Evolutionary conservation across 2,113 vertebrate genomes (phyloP).

Genomic region (Ranitomeya imitator): DNA sequence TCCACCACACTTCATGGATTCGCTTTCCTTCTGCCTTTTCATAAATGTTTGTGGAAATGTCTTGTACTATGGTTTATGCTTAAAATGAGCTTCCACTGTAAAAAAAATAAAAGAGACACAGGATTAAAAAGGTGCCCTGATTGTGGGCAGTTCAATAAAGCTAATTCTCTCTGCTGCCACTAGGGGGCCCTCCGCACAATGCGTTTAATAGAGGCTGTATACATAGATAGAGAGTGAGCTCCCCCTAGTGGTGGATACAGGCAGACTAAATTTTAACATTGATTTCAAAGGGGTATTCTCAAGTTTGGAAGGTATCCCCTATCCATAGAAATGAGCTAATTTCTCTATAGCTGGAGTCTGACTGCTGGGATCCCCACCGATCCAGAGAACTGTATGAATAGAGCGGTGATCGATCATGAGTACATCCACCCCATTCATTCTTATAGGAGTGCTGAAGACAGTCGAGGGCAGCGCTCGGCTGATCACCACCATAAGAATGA

Average conservation of each 20-base stretch:
- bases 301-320: too few relatives aligned
- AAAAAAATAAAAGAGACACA: conserved; percentile 29
- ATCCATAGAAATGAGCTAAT: too few relatives aligned
- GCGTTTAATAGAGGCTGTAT: background rate
- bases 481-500: too few relatives aligned
- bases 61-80: conserved; percentile 89
- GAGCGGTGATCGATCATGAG: too few relatives aligned
- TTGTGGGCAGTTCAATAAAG: too few relatives aligned
- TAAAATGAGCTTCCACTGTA: conserved; percentile 97
- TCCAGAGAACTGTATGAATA: too few relatives aligned
- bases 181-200: background rate
- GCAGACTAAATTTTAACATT: background rate
- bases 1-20: background rate
- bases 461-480: too few relatives aligned
- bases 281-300: background rate
- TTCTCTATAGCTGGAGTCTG: too few relatives aligned
- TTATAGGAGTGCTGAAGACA: too few relatives aligned
- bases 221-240: background rate
- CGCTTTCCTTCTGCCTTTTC: background rate
- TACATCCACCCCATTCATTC: too few relatives aligned
- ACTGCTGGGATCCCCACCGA: too few relatives aligned
- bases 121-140: background rate
- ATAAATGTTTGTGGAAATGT: conserved; percentile 60
- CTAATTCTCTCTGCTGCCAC: background rate
- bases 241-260: background rate